Evolutionary conservation across 2,888 invertebrate genomes (phyloP).

Genomic region (Griposia aprilina): DNA sequence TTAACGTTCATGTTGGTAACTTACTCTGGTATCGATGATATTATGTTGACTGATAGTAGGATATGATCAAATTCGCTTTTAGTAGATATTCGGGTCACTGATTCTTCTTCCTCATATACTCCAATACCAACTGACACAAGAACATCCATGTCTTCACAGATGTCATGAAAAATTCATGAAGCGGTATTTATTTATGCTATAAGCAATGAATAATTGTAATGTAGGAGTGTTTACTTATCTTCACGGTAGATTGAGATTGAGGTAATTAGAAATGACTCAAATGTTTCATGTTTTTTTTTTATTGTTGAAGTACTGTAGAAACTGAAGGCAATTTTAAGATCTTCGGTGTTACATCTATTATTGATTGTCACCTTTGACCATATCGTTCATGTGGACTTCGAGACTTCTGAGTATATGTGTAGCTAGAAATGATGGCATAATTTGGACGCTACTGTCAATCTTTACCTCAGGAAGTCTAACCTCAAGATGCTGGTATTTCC

Average conservation of each 20-base stretch:
- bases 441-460: neutral
- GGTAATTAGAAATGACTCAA: slow-evolving; percentile 29
- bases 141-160: slow-evolving; percentile 23
- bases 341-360: neutral
- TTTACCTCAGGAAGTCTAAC: neutral
- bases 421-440: neutral
- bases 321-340: slow-evolving; percentile 1
- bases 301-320: neutral
- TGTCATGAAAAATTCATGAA: slow-evolving; percentile 42
- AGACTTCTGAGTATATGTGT: neutral
- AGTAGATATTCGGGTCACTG: slow-evolving; percentile 2
- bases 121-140: slow-evolving; percentile 19
- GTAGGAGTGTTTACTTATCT: slow-evolving; percentile 43
- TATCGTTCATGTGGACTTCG: slow-evolving; percentile 1
- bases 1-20: neutral
- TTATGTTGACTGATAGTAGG: neutral
- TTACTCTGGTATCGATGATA: slow-evolving; percentile 9
- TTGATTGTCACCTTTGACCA: neutral
- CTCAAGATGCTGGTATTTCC: slow-evolving; percentile 1
- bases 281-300: neutral
- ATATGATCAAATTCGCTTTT: neutral
- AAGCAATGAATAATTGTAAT: slow-evolving; percentile 23
- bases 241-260: slow-evolving; percentile 28
- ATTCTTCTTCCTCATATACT: slow-evolving; percentile 35
- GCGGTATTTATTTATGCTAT: slow-evolving; percentile 19